Evolutionary conservation across 1,140 invertebrate species (phyloP), one percentile per base, ranked within the genome.

Genomic region (Rhopalosiphum maidis): DNA sequence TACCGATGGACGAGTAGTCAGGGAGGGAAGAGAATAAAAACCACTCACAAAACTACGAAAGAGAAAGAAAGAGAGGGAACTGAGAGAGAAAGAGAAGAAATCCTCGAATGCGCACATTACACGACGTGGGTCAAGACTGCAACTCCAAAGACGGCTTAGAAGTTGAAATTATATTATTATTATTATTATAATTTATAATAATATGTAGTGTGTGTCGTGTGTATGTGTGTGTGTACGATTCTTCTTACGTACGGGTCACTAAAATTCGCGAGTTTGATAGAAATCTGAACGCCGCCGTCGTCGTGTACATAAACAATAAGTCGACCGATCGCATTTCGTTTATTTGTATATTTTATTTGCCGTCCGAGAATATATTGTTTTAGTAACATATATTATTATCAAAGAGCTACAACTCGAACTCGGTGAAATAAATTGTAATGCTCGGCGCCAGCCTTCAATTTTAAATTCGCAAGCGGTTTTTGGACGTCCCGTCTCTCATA

Each of bases 231-330:
- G 15, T 48, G 11, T 22, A 25, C 88, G 88, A 60, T 60, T 48
- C 46, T 60, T 88, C 6, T 85, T 54, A 23, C 60, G 60, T 30
- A 30, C 4, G 91, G 77, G 22, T 48, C 6, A 60, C 77, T 37
- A n/a, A 92, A 82, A 85, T 55, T 92, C 48, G 37, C 23, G 83
- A 82, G 90, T 91, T 48, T 41, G 91, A 92, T 92, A 82, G 91
- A 92, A 85, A 92, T 92, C 91, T 92, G 82, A 37, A 92, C 37
- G 23, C 30, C 60, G 60, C 30, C 55, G 25, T 7, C 30, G 25
- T 55, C 55, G 55, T 23, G 43, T 51, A 3, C 60, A 83, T 41
- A 83, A 82, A 91, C 77, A 54, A 92, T 85, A n/a, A 82, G 43
- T 48, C 46, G 15, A 43, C 90, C 90, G 30, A 51, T 88, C 43